Evolutionary conservation across 2,113 vertebrate species (phyloP).

Genomic region (Ameiurus melas): DNA sequence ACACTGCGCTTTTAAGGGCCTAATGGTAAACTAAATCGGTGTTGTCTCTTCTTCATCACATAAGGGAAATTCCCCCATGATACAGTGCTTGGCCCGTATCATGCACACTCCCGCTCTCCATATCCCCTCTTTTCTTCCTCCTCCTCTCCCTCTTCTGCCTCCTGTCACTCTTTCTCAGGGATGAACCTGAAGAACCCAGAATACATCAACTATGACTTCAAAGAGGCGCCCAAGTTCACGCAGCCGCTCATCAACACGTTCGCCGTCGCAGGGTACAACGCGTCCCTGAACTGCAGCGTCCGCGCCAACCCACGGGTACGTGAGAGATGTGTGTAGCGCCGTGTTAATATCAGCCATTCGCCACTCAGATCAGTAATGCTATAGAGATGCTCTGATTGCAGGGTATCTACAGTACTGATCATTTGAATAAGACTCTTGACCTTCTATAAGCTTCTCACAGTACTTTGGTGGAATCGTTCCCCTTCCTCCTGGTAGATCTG

Average conservation of each 20-base stretch:
- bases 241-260: slow-evolving; percentile 90
- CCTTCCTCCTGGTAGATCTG: too few species aligned
- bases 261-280: slow-evolving; percentile 90
- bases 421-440: too few species aligned
- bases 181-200: slow-evolving; percentile 86
- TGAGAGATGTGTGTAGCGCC: slow-evolving; percentile 4
- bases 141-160: slow-evolving; percentile 61
- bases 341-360: background rate
- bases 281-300: slow-evolving; percentile 93
- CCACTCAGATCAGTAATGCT: background rate
- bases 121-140: slow-evolving; percentile 63
- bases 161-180: slow-evolving; percentile 68
- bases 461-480: too few species aligned
- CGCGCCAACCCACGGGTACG: slow-evolving; percentile 93
- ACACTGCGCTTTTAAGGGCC: background rate
- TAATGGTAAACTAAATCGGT: slow-evolving; percentile 53
- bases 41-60: slow-evolving; percentile 70
- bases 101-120: slow-evolving; percentile 68
- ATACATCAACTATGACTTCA: slow-evolving; percentile 87
- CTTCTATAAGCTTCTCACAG: too few species aligned
- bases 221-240: slow-evolving; percentile 87
- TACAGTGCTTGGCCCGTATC: slow-evolving; percentile 67
- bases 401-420: background rate
- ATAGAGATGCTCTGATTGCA: background rate
- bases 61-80: slow-evolving; percentile 70